These are phyloP conservation scores for Halesus radiatus DNA, from an alignment of 1,140 invertebrate species.

Conservation along the genomic window DNA sequence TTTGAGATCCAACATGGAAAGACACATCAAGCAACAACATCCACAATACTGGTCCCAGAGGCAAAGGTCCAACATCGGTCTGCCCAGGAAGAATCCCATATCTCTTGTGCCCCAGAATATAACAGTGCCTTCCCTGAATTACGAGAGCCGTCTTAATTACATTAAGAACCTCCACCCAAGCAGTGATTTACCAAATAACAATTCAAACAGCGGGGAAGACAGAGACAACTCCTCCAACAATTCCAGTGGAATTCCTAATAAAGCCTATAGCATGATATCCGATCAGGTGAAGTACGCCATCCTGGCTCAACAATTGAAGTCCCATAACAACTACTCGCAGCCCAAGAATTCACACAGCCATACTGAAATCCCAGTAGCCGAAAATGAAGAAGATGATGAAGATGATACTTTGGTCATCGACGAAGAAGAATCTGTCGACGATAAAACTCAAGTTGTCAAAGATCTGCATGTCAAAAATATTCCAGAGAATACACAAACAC, in stretches of 20 bases:
- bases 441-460: conserved; percentile 53
- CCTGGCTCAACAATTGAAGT: conserved; percentile 81
- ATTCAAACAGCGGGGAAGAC: conserved; percentile 56
- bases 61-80: conserved; percentile 70
- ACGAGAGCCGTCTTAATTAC: conserved; percentile 47
- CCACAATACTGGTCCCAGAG: conserved; percentile 88
- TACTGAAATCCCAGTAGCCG: conserved; percentile 67
- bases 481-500: background rate
- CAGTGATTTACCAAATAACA: conserved; percentile 39
- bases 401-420: conserved; percentile 79
- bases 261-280: conserved; percentile 69
- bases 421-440: conserved; percentile 67
- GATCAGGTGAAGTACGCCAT: conserved; percentile 86
- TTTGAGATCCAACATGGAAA: conserved; percentile 91
- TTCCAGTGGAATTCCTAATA: conserved; percentile 18
- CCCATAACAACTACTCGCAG: conserved; percentile 53
- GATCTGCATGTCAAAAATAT: conserved; percentile 35
- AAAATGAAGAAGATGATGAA: conserved; percentile 78
- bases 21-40: conserved; percentile 94
- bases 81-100: conserved; percentile 50
- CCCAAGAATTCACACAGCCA: conserved; percentile 58
- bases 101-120: conserved; percentile 54
- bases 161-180: conserved; percentile 43
- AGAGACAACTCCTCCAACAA: conserved; percentile 50
- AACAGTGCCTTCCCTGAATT: conserved; percentile 50